A percentile compares a stretch with the other conserved stretches of the same genome.
Conservation (phyloP, 2,888 invertebrate species). For the Tetragonula carbonaria region DNA sequence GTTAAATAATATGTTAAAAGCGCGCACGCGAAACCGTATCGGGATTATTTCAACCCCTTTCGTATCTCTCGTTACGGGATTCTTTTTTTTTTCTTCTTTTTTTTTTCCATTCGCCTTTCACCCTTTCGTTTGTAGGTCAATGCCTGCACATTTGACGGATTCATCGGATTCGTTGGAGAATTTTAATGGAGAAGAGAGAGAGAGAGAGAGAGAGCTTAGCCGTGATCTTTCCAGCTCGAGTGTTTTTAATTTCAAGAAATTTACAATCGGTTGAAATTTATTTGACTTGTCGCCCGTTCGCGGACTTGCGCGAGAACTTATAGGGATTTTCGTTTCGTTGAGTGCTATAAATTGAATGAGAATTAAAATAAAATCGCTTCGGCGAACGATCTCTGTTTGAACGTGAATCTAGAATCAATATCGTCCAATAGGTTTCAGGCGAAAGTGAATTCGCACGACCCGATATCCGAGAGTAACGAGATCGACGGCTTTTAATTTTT, state of each 20-base stretch:
- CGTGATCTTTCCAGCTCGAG: background rate
- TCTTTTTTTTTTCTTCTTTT: background rate
- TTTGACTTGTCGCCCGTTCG: background rate
- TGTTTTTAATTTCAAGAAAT: background rate
- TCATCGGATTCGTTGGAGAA: background rate
- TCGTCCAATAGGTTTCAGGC: background rate
- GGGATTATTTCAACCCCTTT: background rate
- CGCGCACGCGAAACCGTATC: conserved; percentile 18
- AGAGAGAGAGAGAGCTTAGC: too few species aligned
- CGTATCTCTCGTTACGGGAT: background rate
- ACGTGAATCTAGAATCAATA: background rate
- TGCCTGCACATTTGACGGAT: background rate
- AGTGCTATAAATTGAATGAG: too few species aligned
- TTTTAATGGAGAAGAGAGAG: background rate
- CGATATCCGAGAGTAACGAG: conserved; percentile 1
- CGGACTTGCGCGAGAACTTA: too few species aligned
- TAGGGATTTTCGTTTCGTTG: too few species aligned
- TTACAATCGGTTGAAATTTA: background rate
- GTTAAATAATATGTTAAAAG: conserved; percentile 47
- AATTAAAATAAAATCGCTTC: too few species aligned
- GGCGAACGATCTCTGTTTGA: too few species aligned
- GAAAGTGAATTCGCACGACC: conserved; percentile 22
- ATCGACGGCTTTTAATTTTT: conserved; percentile 31
- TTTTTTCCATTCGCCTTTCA: background rate
- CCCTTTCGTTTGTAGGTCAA: background rate